Evolutionary conservation across 2,797 vertebrate genomes (phyloP).

Genomic region (Phrynocephalus vlangalii): DNA sequence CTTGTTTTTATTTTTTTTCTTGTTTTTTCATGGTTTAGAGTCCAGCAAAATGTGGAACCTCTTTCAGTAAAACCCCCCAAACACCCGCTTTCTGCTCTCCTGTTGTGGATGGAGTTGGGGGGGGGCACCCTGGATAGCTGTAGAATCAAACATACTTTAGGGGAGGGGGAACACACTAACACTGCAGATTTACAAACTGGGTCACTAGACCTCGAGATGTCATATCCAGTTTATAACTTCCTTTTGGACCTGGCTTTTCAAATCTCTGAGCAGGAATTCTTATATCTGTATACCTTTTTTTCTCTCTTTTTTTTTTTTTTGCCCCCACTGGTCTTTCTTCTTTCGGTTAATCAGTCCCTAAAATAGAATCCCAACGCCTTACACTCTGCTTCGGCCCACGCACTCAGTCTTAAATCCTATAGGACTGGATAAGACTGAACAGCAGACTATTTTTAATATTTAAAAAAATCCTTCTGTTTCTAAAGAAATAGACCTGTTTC

Average conservation of each 20-base stretch:
- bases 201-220: background rate
- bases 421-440: background rate
- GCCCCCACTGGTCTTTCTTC: too few relatives aligned
- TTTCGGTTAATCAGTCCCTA: background rate
- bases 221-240: background rate
- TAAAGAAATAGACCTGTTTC: background rate
- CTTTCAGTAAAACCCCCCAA: background rate
- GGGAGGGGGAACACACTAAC: too few relatives aligned
- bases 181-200: background rate
- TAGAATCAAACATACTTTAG: background rate
- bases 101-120: too few relatives aligned
- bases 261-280: background rate
- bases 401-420: background rate
- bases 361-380: background rate
- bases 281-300: background rate
- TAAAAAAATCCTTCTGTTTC: background rate
- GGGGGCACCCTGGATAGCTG: too few relatives aligned
- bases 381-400: too few relatives aligned
- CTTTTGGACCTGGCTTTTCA: background rate
- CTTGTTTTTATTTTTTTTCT: too few relatives aligned
- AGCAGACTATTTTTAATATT: too few relatives aligned
- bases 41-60: background rate
- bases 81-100: too few relatives aligned
- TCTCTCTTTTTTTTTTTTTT: background rate
- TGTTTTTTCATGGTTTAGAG: too few relatives aligned